Base-by-base conservation (phyloP, 2,113 vertebrate genomes). In the Hippocampus mohnikei region DNA sequence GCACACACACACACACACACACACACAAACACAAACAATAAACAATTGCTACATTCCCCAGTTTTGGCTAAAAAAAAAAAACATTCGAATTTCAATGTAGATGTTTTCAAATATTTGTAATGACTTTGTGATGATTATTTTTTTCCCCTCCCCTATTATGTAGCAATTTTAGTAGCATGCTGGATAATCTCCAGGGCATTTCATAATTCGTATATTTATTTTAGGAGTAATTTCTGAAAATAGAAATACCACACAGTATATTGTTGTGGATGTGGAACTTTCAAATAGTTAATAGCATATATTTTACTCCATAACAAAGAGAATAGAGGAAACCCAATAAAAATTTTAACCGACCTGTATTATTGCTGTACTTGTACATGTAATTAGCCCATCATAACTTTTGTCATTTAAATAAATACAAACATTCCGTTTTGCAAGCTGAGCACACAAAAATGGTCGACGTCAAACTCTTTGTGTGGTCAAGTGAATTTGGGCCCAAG, bases 391-490 rank as follows among this genome's bases (percentile, higher is more conserved):
- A 9, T 63, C 11, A 5, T n/a, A 2, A 42, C 12, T 42, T 42
- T 23, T 33, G 23, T 42, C 40, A 44, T 16, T 7, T n/a, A 61
- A 33, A 85, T 76, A 80, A 81, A 84, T 84, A 81, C 81, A 85
- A 85, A 84, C 78, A 80, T 84, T 81, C 75, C 76, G 81, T 42
- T 23, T 83, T 66, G 82, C 78, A 72, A 76, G 85, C 80, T 85
- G 68, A 86, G 78, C 83, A 84, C 86, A 84, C 84, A 87, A 88
- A 91, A 90, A 89, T 88, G 76, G 80, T 82, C 85, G 87, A 76
- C 82, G 75, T 87, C 78, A 86, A 88, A 89, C 86, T 88, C 87
- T 89, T 81, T 92, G 91, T 91, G 90, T 90, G 90, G 90, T 89
- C 88, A 88, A 86, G 82, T 82, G 85, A 85, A 85, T 86, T 88